Evolutionary conservation across 2,888 invertebrate species (phyloP).

Genomic region (Emmelina monodactyla): DNA sequence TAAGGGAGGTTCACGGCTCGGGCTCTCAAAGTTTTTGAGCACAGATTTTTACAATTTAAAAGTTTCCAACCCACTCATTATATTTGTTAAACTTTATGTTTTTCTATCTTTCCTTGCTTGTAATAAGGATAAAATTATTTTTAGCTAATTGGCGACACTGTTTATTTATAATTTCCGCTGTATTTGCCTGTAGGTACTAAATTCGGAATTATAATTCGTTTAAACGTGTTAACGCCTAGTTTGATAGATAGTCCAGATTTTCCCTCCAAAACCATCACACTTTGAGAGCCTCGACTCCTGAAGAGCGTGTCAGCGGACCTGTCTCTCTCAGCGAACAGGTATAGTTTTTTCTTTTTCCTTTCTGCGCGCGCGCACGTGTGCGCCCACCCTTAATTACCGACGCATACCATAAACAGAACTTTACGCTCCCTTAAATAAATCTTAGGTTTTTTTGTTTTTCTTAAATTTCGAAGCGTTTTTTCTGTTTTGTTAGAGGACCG

Average conservation of each 20-base stretch:
- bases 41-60: too few relatives aligned
- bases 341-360: constrained; percentile 55
- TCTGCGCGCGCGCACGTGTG: constrained; percentile 61
- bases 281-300: constrained; percentile 36
- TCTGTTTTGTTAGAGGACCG: constrained; percentile 56
- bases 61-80: too few relatives aligned
- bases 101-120: too few relatives aligned
- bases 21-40: constrained; percentile 32
- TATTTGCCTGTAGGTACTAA: background rate
- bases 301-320: constrained; percentile 60
- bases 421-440: constrained; percentile 67
- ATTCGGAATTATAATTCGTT: too few relatives aligned
- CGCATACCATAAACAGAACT: constrained; percentile 68
- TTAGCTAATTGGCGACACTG: too few relatives aligned
- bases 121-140: too few relatives aligned
- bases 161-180: background rate
- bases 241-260: too few relatives aligned
- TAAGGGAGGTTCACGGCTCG: constrained; percentile 39
- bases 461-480: constrained; percentile 37
- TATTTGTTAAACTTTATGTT: too few relatives aligned
- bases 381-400: constrained; percentile 63
- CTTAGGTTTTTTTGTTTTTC: constrained; percentile 30
- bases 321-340: constrained; percentile 58
- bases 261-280: constrained; percentile 20
- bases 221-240: too few relatives aligned